Conservation (phyloP, 2,113 vertebrate species). For the Casuarius casuarius region DNA sequence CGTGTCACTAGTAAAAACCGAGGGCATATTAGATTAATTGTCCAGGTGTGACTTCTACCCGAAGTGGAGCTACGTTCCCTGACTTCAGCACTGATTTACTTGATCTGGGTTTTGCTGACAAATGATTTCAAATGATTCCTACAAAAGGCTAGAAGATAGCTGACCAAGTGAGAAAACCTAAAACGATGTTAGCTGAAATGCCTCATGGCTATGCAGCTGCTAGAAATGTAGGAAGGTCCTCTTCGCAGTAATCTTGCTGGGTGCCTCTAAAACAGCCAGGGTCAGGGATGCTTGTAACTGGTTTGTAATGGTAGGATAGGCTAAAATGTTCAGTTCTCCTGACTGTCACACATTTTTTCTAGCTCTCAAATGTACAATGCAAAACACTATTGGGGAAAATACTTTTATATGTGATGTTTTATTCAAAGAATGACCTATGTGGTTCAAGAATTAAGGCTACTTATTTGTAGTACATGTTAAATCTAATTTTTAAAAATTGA, state of each 20-base stretch:
- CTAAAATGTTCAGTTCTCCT: neutral
- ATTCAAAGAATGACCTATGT: neutral
- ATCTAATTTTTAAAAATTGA: neutral
- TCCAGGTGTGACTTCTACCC: neutral
- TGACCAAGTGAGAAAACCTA: neutral
- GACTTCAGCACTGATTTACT: neutral
- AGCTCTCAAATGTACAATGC: neutral
- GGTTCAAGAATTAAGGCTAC: neutral
- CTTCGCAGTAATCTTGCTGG: accelerated
- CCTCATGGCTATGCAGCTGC: neutral
- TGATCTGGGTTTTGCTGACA: neutral
- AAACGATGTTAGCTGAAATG: neutral
- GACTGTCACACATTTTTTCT: accelerated
- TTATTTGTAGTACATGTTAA: neutral
- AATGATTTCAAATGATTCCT: neutral
- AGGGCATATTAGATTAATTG: neutral
- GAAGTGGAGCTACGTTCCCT: neutral
- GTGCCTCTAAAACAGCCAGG: neutral
- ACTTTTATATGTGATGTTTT: neutral
- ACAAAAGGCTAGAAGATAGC: neutral
- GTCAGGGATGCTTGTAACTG: neutral
- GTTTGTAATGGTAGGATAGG: neutral
- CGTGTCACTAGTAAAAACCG: neutral
- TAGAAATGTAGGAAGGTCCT: neutral
- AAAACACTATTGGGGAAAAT: neutral